A percentile compares a stretch with the other conserved stretches of the same genome.
Conservation (phyloP, 2,888 invertebrate genomes). For the Leptarthrus brevirostris region DNA sequence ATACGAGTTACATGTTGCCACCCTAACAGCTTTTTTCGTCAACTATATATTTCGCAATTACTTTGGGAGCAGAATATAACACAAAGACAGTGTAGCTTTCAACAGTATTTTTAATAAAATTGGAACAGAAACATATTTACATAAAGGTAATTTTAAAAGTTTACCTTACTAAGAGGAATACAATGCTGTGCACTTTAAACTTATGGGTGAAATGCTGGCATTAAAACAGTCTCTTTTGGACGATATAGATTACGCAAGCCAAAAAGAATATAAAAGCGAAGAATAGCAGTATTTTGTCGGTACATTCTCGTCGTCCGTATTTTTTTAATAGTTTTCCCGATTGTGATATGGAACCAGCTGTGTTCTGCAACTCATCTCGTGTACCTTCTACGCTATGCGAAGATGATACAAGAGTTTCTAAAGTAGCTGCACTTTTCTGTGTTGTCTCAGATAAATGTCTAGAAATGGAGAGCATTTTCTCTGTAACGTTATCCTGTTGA, state of each 20-base stretch:
- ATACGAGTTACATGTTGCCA: too few relatives aligned
- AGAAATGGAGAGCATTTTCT: slow-evolving; percentile 85
- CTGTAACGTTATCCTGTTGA: slow-evolving; percentile 77
- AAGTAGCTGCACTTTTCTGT: slow-evolving; percentile 85
- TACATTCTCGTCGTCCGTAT: slow-evolving; percentile 93
- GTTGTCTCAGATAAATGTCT: slow-evolving; percentile 88
- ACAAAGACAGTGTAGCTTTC: not conserved
- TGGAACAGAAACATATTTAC: slow-evolving; percentile 53
- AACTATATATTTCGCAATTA: too few relatives aligned
- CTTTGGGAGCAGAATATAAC: too few relatives aligned
- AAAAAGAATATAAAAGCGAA: slow-evolving; percentile 90
- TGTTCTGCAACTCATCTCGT: slow-evolving; percentile 83
- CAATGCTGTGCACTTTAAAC: slow-evolving; percentile 4
- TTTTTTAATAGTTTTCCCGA: slow-evolving; percentile 93
- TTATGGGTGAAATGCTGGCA: slow-evolving; percentile 13
- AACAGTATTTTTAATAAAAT: slow-evolving; percentile 38
- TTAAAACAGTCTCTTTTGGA: slow-evolving; percentile 89
- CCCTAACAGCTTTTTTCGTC: too few relatives aligned
- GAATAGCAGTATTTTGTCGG: slow-evolving; percentile 91
- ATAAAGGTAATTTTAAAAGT: slow-evolving; percentile 36
- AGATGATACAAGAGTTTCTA: slow-evolving; percentile 80
- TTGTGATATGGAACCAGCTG: slow-evolving; percentile 87
- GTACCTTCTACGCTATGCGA: slow-evolving; percentile 80
- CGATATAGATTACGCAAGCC: slow-evolving; percentile 91
- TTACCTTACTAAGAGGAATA: slow-evolving; percentile 22